Conservation (phyloP, 2,113 vertebrate species). For the Bufo gargarizans region DNA sequence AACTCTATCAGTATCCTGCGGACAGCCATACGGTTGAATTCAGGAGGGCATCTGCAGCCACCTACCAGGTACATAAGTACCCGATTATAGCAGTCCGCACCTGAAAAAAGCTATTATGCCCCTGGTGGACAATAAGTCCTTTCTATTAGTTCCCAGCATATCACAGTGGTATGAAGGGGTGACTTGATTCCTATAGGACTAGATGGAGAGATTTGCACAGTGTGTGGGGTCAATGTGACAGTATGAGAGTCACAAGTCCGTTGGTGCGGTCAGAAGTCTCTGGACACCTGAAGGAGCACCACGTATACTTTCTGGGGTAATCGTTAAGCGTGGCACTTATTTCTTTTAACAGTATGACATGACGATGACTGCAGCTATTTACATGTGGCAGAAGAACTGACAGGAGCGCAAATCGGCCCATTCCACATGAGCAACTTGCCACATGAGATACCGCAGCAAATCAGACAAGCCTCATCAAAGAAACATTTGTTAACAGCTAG, state of each 20-base stretch:
- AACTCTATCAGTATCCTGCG: too few relatives aligned
- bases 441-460: slow-evolving; percentile 22
- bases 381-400: slow-evolving; percentile 46
- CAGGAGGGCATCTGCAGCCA: too few relatives aligned
- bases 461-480: slow-evolving; percentile 35
- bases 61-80: too few relatives aligned
- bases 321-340: neutral
- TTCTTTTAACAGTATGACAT: slow-evolving; percentile 21
- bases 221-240: too few relatives aligned
- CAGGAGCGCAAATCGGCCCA: slow-evolving; percentile 25
- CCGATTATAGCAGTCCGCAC: too few relatives aligned
- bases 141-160: too few relatives aligned
- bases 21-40: too few relatives aligned
- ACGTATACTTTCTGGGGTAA: neutral
- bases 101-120: too few relatives aligned
- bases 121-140: too few relatives aligned
- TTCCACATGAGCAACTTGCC: slow-evolving; percentile 50
- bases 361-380: slow-evolving; percentile 19
- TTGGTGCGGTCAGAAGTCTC: neutral
- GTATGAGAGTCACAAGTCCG: neutral
- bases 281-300: neutral
- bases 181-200: too few relatives aligned
- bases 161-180: too few relatives aligned
- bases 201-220: too few relatives aligned
- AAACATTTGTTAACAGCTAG: slow-evolving; percentile 5